Evolutionary conservation across 2,797 vertebrate genomes (phyloP).

Genomic region (Aselliscus stoliczkanus): DNA sequence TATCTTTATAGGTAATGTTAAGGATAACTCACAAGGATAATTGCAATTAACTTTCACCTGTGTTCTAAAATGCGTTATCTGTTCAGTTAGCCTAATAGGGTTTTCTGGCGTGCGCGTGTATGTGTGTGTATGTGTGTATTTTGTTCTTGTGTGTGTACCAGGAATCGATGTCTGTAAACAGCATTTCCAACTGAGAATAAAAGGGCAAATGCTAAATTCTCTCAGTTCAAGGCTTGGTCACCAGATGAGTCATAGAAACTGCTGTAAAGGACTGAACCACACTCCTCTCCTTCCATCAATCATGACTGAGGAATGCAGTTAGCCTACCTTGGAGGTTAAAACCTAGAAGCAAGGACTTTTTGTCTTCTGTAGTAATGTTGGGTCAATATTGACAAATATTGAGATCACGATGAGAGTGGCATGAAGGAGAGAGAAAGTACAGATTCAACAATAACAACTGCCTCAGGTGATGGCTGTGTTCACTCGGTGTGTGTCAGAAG

Average conservation of each 20-base stretch:
- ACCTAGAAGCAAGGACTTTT: conserved; percentile 41
- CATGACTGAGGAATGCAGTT: conserved; percentile 21
- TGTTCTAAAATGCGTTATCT: not conserved
- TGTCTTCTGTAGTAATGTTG: not conserved
- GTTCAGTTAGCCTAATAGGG: conserved; percentile 6
- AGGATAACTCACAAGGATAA: not conserved
- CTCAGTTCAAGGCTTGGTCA: conserved; percentile 23
- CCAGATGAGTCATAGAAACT: conserved; percentile 68
- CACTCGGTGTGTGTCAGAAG: not conserved
- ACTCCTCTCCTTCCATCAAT: not conserved
- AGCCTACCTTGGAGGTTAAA: conserved; percentile 52
- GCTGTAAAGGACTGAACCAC: conserved; percentile 24
- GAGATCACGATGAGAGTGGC: not conserved
- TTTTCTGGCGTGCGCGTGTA: not conserved
- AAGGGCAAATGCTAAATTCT: conserved; percentile 45
- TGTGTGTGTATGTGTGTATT: too few relatives aligned
- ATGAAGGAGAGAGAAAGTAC: not conserved
- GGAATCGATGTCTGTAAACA: conserved; percentile 53
- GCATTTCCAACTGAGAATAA: conserved; percentile 60
- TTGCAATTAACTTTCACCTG: not conserved
- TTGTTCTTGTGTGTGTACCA: not conserved
- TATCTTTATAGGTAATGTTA: not conserved
- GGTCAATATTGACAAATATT: not conserved
- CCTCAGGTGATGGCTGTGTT: not conserved
- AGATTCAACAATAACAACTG: not conserved